Base-by-base conservation (phyloP, 2,888 invertebrate species). In the Girardia tigrina region DNA sequence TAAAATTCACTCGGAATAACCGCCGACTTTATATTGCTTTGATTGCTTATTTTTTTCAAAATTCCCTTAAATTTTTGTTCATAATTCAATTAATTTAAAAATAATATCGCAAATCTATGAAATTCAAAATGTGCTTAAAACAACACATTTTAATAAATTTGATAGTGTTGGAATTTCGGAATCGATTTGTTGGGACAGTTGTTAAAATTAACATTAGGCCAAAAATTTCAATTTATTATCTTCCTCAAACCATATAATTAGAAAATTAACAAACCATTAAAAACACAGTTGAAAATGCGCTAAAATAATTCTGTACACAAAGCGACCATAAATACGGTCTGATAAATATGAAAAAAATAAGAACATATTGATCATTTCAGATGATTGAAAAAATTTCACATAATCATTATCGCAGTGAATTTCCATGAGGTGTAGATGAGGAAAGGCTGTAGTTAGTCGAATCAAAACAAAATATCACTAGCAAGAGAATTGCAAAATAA, bases 191-290 rank as follows among this genome's bases (percentile, higher is more conserved):
- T n/a, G n/a, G n/a, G n/a, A n/a, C n/a, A n/a, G n/a, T n/a, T n/a
- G n/a, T n/a, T n/a, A n/a, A n/a, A n/a, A n/a, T n/a, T n/a, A n/a
- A n/a, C n/a, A n/a, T n/a, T n/a, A n/a, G n/a, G n/a, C n/a, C n/a
- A n/a, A 56, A 56, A 56, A 56, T 56, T 56, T 6, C n/a, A 56
- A 56, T 56, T 56, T 56, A 56, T 56, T 56, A 56, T 56, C 56
- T 56, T 56, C 23, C 20, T 56, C n/a, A 56, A 56, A 56, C 56
- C 56, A 56, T 23, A 56, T 56, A 56, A 56, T 56, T 56, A 56
- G 56, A 56, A 56, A 56, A 56, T 56, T 56, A 56, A 56, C 56
- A 56, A 56, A 56, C 56, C 56, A 56, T 56, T 36, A 56, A 56
- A 56, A 56, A 56, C 36, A 8, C 56, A 56, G 56, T 56, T 56